Evolutionary conservation across 2,888 invertebrate species (phyloP).

Genomic region (Suillia variegata): DNA sequence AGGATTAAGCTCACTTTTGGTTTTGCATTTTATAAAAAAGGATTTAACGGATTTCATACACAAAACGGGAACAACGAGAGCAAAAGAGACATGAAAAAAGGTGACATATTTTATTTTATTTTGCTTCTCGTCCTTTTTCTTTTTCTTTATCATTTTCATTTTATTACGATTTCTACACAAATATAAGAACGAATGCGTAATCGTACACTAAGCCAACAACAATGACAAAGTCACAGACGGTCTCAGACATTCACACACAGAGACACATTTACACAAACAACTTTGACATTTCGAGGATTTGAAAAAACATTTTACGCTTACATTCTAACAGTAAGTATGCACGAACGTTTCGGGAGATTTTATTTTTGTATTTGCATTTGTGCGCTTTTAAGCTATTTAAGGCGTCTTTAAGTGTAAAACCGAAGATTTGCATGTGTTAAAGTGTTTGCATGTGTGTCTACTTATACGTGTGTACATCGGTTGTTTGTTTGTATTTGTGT

Average conservation of each 20-base stretch:
- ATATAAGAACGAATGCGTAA: neutral
- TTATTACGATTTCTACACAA: conserved; percentile 3
- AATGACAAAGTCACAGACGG: neutral
- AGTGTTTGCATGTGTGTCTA: neutral
- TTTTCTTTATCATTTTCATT: too few relatives aligned
- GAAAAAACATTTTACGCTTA: conserved; percentile 5
- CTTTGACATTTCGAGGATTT: conserved; percentile 14
- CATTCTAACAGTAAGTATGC: too few relatives aligned
- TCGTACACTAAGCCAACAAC: neutral
- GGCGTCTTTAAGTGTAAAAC: conserved; percentile 13
- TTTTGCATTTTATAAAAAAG: conserved; percentile 18
- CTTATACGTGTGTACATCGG: neutral
- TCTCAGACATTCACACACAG: neutral
- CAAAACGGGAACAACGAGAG: neutral
- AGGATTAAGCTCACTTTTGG: conserved; percentile 16
- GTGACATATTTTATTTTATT: conserved; percentile 15
- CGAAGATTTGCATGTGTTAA: conserved; percentile 12
- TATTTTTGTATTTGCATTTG: neutral
- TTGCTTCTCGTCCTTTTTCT: too few relatives aligned
- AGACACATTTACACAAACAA: too few relatives aligned
- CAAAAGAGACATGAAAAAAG: conserved; percentile 2
- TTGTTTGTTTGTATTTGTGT: too few relatives aligned
- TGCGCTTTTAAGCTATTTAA: neutral
- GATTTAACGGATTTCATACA: conserved; percentile 18
- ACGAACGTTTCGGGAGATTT: neutral